Evolutionary conservation across 2,888 invertebrate species (phyloP), one percentile per base, ranked within the genome.

Genomic region (Erebia palarica): DNA sequence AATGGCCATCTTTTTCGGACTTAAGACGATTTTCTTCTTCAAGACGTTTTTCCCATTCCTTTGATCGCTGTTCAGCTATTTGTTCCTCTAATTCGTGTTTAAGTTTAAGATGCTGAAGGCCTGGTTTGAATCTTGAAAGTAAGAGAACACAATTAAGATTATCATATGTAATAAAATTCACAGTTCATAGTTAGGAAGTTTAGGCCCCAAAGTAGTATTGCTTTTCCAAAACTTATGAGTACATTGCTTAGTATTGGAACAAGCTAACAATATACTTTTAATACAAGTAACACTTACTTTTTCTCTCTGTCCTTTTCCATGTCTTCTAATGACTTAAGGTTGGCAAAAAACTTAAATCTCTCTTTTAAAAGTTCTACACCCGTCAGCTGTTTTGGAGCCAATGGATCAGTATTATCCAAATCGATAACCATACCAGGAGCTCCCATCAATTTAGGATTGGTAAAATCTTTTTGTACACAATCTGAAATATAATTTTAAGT

Each of bases 301-400:
- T 94, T 86, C 82, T 95, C 91, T 76, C 94, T 88, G 81, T 94
- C 90, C 79, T 94, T 86, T 84, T 94, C 88, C 75, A 88, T 79
- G 84, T 95, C 91, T 68, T 90, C 91, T 1, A 89, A 86, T 47
- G 94, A 94, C 72, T 94, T 94, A 0, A 90, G 79, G 58, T 94
- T 92, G 0, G 95, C 91, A 78, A 97, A 97, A 81, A 95, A 95
- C 53, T 95, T 89, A 82, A 97, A 96, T 75, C 97, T 93, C 77
- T 96, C 94, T 84, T 96, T 95, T 49, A 98, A 91, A 70, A 94
- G 89, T 74, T 95, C 94, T 9, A 97, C 91, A 11, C 96, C 96
- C 60, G 94, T 93, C 7, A 94, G 81, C 74, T 91, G 88, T 74
- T 81, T 88, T 75, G 85, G 76, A 3, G 73, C 74, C 13, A 65